Evolutionary conservation across 2,113 vertebrate genomes (phyloP).

Genomic region (Rafetus swinhoei): DNA sequence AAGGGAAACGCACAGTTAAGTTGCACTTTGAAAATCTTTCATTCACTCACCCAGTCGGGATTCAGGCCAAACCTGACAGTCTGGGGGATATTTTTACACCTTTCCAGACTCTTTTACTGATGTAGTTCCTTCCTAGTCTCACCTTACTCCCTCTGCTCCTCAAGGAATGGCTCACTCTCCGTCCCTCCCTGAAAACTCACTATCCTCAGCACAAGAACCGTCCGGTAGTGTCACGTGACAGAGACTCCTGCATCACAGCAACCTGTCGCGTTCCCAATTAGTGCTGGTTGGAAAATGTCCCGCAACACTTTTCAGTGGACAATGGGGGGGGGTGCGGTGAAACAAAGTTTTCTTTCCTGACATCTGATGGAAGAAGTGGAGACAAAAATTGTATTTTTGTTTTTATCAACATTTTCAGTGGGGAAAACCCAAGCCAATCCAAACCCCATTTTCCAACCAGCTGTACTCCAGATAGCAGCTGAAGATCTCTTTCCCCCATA

Average conservation of each 20-base stretch:
- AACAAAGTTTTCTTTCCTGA: background rate
- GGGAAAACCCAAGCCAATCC: background rate
- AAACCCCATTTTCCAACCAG: background rate
- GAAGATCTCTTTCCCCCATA: background rate
- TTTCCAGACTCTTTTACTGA: background rate
- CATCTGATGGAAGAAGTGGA: background rate
- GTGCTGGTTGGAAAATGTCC: background rate
- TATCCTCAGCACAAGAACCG: background rate
- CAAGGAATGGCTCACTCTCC: background rate
- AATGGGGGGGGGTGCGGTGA: too few relatives aligned
- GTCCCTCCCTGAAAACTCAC: background rate
- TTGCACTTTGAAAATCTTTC: background rate
- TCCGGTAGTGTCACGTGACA: background rate
- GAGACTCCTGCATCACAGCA: background rate
- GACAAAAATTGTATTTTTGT: background rate
- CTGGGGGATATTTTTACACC: background rate
- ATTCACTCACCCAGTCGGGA: background rate
- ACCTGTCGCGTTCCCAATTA: background rate
- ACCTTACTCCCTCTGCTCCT: background rate
- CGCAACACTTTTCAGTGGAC: background rate
- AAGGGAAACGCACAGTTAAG: background rate
- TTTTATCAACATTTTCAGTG: background rate
- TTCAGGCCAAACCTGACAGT: background rate
- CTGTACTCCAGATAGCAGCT: background rate
- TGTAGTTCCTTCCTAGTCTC: background rate